phyloP scores from a whole-genome alignment of 2,888 invertebrate genomes.

The Crossocerus cetratus region DNA sequence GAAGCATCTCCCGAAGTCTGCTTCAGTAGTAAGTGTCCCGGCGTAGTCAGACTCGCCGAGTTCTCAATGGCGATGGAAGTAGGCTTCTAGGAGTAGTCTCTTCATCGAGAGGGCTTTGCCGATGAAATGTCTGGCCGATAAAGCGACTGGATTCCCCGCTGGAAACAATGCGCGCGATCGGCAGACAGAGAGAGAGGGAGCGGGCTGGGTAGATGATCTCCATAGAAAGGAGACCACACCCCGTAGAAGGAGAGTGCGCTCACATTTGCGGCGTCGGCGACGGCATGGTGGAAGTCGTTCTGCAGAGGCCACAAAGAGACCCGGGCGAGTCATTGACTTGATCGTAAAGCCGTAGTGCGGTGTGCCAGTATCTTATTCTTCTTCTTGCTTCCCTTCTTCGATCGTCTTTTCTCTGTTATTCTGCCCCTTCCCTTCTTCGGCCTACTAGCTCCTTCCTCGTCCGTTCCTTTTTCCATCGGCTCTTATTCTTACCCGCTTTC shows the following conservation, averaged over 20 bases:
- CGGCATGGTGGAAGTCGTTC: constrained; percentile 39
- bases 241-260: constrained; percentile 53
- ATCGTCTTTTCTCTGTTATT: constrained; percentile 18
- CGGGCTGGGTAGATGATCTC: constrained; percentile 50
- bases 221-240: constrained; percentile 67
- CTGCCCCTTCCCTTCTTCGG: constrained; percentile 31
- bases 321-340: constrained; percentile 63
- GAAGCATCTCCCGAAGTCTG: too few relatives aligned
- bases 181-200: constrained; percentile 36
- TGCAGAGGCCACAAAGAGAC: constrained; percentile 43
- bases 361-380: constrained; percentile 52
- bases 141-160: constrained; percentile 37
- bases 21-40: too few relatives aligned
- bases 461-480: constrained; percentile 53
- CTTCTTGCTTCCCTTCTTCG: constrained; percentile 37
- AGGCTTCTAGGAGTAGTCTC: too few relatives aligned
- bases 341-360: constrained; percentile 61
- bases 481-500: constrained; percentile 58
- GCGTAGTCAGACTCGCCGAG: too few relatives aligned
- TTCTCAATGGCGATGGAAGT: too few relatives aligned
- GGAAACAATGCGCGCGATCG: constrained; percentile 56
- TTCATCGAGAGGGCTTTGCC: background rate
- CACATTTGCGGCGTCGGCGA: constrained; percentile 34
- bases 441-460: constrained; percentile 39
- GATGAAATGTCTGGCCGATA: constrained; percentile 42